Evolutionary conservation across 2,113 vertebrate genomes (phyloP), one percentile per base, ranked within the genome.

Genomic region (Arvicanthis niloticus): DNA sequence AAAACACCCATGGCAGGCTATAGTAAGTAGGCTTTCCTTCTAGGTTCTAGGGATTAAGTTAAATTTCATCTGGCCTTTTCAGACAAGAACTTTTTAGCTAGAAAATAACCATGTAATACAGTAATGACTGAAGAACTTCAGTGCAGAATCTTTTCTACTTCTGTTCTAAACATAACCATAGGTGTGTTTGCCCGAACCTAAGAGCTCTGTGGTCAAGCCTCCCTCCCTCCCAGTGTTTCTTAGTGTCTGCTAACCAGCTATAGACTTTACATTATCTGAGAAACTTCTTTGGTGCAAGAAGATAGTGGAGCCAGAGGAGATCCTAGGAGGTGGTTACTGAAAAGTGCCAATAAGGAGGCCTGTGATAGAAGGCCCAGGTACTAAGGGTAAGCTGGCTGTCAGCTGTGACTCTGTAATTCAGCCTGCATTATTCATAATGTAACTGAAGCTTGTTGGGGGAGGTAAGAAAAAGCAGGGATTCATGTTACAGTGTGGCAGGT

Each of bases 381-480:
- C 53, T 77, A 68, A 94, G 96, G 62, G 75, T 62, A 31, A 91
- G 86, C 34, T 42, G 31, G 88, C 65, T 93, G 72, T 96, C 92
- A 90, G 86, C 92, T 67, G 81, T 21, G 80, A 1, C 8, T 88
- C 24, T 90, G 87, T 72, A 68, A 67, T 58, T 97, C 9, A 1
- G 73, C 37, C 96, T 98, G 88, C 93, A 96, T 98, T 98, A 98
- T 98, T 98, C 84, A 98, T 88, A 60, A 48, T 91, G 98, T 97
- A 98, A 98, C 95, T 85, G 94, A 97, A 98, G 95, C 97, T 86
- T 1, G 17, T 3, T 26, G 3, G 13, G 68, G 5, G 67, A 91
- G 94, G 95, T 85, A 97, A 97, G 97, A 84, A 95, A 96, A 87
- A 22, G 85, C 88, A 87, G 89, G 37, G 51, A 90, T 95, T 98